Evolutionary conservation across 1,140 invertebrate species (phyloP).

Genomic region (Sogatella furcifera): DNA sequence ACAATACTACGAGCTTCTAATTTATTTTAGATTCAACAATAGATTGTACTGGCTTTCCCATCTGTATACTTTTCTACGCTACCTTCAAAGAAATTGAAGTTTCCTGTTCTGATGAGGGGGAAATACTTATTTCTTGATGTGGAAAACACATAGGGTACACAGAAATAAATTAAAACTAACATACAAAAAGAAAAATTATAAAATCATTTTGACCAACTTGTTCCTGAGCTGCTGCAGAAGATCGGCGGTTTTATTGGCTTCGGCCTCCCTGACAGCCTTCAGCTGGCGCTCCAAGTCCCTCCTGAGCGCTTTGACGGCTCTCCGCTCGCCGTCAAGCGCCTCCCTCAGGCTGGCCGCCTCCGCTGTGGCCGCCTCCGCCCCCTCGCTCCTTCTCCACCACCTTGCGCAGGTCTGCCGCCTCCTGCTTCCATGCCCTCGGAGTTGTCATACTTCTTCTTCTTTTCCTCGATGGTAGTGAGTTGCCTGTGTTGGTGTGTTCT

Average conservation of each 20-base stretch:
- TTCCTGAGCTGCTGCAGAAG: slow-evolving; percentile 7
- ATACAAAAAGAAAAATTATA: too few relatives aligned
- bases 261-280: neutral
- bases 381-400: slow-evolving; percentile 8
- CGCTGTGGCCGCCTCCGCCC: neutral
- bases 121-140: too few relatives aligned
- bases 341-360: neutral
- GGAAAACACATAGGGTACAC: too few relatives aligned
- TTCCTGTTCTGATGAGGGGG: too few relatives aligned
- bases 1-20: too few relatives aligned
- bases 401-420: slow-evolving; percentile 6
- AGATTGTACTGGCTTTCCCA: too few relatives aligned
- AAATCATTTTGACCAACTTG: neutral
- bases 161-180: too few relatives aligned
- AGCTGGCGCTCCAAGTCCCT: neutral
- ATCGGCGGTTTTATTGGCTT: neutral
- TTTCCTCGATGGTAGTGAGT: too few relatives aligned
- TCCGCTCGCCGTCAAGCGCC: slow-evolving; percentile 13
- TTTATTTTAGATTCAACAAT: too few relatives aligned
- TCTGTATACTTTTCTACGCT: too few relatives aligned
- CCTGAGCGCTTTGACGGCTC: slow-evolving; percentile 1
- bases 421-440: slow-evolving; percentile 8
- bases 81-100: too few relatives aligned
- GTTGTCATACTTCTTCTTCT: slow-evolving; percentile 4
- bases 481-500: slow-evolving; percentile 1